Percentiles rank a stretch among this genome's conserved stretches.
phyloP scores from a whole-genome alignment of 2,888 invertebrate species.

The Dascillus cervinus region DNA sequence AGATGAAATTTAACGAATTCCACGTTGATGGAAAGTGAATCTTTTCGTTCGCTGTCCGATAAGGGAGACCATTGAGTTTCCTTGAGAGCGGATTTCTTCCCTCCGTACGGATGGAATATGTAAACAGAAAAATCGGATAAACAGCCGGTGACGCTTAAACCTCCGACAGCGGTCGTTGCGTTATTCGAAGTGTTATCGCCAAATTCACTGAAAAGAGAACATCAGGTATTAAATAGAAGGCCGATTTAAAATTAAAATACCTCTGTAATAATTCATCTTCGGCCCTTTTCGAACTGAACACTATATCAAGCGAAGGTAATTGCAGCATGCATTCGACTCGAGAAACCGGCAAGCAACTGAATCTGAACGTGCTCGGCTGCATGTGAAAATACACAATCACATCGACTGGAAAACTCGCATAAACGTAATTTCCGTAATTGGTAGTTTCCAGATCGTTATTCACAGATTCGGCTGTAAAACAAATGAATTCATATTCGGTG shows the following conservation, averaged over 20 bases:
- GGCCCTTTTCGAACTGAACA: slow-evolving; percentile 89
- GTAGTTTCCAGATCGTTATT: slow-evolving; percentile 50
- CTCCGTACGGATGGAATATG: slow-evolving; percentile 97
- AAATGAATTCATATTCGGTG: background rate
- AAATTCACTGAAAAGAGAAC: slow-evolving; percentile 45
- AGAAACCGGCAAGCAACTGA: slow-evolving; percentile 92
- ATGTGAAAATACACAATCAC: slow-evolving; percentile 98
- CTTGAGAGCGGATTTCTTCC: slow-evolving; percentile 71
- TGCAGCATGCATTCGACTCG: slow-evolving; percentile 93
- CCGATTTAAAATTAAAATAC: slow-evolving; percentile 10
- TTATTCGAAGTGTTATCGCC: slow-evolving; percentile 42
- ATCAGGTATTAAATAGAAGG: slow-evolving; percentile 1
- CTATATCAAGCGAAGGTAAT: slow-evolving; percentile 92
- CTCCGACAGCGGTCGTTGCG: slow-evolving; percentile 67
- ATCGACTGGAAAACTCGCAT: slow-evolving; percentile 95
- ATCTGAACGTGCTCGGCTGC: slow-evolving; percentile 93
- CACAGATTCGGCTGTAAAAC: slow-evolving; percentile 11
- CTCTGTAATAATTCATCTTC: slow-evolving; percentile 55
- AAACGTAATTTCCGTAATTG: slow-evolving; percentile 71
- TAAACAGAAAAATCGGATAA: slow-evolving; percentile 95
- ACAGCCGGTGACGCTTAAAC: slow-evolving; percentile 90
- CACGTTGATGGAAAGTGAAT: slow-evolving; percentile 92
- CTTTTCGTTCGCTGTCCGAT: slow-evolving; percentile 84
- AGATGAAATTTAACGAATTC: slow-evolving; percentile 96
- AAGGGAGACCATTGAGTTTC: slow-evolving; percentile 82